Conservation (phyloP, 2,797 vertebrate genomes). For the Crax fasciolata region DNA sequence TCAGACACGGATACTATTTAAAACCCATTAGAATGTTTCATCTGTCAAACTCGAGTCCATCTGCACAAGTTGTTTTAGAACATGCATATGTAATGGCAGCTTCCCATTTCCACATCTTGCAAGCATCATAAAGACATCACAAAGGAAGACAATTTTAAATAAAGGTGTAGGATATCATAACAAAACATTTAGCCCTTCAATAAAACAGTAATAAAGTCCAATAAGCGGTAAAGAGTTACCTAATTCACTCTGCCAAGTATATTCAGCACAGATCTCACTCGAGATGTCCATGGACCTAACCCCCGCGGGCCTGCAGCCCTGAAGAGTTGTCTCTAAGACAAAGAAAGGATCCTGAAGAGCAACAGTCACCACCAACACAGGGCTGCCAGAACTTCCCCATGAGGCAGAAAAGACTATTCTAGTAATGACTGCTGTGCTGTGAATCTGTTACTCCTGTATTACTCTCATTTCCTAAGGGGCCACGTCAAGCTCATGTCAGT, state of each 20-base stretch:
- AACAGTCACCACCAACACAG: background rate
- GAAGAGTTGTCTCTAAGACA: background rate
- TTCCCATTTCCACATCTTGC: background rate
- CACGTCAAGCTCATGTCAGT: background rate
- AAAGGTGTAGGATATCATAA: background rate
- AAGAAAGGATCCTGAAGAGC: background rate
- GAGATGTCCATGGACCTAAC: background rate
- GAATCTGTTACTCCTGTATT: background rate
- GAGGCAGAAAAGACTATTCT: background rate
- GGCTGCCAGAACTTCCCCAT: background rate
- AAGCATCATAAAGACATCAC: background rate
- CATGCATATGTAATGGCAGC: fast-evolving
- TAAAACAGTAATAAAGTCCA: background rate
- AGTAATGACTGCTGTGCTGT: background rate
- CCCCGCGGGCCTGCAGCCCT: background rate
- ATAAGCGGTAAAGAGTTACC: background rate
- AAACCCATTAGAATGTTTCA: constrained; percentile 26
- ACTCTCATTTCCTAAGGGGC: background rate
- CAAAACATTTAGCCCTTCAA: background rate
- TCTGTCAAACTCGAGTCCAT: background rate
- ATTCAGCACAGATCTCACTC: background rate
- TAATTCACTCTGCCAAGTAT: background rate
- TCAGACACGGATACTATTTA: background rate
- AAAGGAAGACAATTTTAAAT: background rate
- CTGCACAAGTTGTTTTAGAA: background rate